These are phyloP conservation scores for Musca vetustissima DNA, from an alignment of 1,140 invertebrate genomes.

Conservation along the genomic window DNA sequence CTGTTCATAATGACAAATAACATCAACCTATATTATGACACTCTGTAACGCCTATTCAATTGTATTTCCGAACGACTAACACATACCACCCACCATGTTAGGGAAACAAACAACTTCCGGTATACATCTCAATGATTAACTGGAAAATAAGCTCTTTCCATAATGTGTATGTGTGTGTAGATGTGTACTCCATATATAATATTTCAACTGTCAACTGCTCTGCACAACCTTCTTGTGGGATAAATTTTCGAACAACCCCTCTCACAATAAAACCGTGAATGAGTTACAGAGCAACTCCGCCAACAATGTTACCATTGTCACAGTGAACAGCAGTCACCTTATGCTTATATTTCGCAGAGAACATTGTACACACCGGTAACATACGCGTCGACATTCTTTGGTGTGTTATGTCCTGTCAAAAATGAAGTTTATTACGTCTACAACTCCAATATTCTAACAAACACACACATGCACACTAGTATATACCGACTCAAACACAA, in stretches of 20 bases:
- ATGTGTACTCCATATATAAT: not conserved
- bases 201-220: slow-evolving; percentile 8
- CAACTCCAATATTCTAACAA: not conserved
- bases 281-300: too few species aligned
- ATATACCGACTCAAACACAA: too few species aligned
- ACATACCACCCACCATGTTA: too few species aligned
- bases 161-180: too few species aligned
- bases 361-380: slow-evolving; percentile 11
- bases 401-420: slow-evolving; percentile 29
- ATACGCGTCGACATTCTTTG: slow-evolving; percentile 27
- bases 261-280: too few species aligned
- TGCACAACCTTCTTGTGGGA: not conserved
- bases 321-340: not conserved
- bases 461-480: too few species aligned
- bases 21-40: too few species aligned
- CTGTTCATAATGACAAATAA: too few species aligned
- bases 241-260: too few species aligned
- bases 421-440: slow-evolving; percentile 32
- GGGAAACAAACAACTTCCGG: not conserved
- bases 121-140: slow-evolving; percentile 11
- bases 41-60: too few species aligned
- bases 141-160: slow-evolving; percentile 4
- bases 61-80: too few species aligned
- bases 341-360: not conserved
- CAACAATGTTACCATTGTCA: not conserved